A percentile compares a stretch with the other conserved stretches of the same genome.
These are phyloP conservation scores for Trididemnum clinides DNA, from an alignment of 23 tunicate species.

Conservation along the genomic window DNA sequence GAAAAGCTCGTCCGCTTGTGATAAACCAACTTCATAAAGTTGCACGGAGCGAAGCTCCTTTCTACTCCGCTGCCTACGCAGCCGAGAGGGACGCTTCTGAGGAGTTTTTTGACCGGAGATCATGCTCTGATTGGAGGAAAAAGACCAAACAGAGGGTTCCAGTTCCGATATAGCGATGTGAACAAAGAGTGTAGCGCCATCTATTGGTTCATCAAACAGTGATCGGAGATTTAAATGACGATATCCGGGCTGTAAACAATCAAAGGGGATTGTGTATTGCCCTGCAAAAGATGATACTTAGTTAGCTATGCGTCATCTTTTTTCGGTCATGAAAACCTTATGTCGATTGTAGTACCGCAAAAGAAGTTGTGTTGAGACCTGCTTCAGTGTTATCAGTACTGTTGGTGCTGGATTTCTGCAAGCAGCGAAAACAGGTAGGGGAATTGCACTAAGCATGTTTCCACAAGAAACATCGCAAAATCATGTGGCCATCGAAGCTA, in stretches of 20 bases:
- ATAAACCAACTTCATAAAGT: conserved; percentile 1
- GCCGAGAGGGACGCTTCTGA: conserved; percentile 25
- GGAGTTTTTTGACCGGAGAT: background rate
- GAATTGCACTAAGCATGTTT: too few relatives aligned
- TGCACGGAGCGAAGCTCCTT: conserved; percentile 6
- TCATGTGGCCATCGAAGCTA: too few relatives aligned
- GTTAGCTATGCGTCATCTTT: too few relatives aligned
- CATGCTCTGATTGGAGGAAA: background rate
- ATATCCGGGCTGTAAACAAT: conserved; percentile 93
- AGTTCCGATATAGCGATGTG: conserved; percentile 76
- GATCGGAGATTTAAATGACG: conserved; percentile 87
- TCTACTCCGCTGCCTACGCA: conserved; percentile 21
- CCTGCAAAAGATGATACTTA: conserved; percentile 61
- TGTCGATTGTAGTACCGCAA: background rate
- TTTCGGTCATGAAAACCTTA: too few relatives aligned
- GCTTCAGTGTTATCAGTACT: too few relatives aligned
- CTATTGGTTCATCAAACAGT: conserved; percentile 93
- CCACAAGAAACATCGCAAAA: too few relatives aligned
- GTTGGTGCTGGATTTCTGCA: too few relatives aligned
- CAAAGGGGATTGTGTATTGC: conserved; percentile 94
- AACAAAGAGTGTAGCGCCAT: conserved; percentile 88
- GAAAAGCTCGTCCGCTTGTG: conserved; percentile 36
- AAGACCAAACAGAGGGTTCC: background rate
- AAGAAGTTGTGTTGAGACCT: too few relatives aligned
- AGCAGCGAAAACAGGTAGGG: too few relatives aligned